A percentile compares a stretch with the other conserved stretches of the same genome.
Conservation (phyloP, 2,113 vertebrate species). For the Stegastes partitus region DNA sequence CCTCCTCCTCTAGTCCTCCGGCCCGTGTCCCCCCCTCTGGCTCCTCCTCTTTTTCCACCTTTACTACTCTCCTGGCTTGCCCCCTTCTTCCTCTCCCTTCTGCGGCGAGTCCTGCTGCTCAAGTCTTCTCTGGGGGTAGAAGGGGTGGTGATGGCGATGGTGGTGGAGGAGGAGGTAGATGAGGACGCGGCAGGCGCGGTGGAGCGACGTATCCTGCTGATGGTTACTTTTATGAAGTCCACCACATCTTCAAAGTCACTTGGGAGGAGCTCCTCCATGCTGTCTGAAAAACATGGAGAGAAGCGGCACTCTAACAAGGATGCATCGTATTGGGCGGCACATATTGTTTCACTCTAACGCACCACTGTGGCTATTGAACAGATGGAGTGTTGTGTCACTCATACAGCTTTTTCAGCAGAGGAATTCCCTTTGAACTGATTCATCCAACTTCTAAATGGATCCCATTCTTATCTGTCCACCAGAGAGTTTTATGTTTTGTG, state of each 20-base stretch:
- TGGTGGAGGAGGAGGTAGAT: constrained; percentile 45
- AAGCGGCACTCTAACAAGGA: constrained; percentile 19
- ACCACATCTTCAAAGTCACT: constrained; percentile 87
- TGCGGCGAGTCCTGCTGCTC: constrained; percentile 60
- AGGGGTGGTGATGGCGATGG: constrained; percentile 21
- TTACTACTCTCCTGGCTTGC: constrained; percentile 67
- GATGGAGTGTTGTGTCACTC: constrained; percentile 10
- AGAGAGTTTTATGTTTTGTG: neutral
- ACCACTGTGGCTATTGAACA: constrained; percentile 1
- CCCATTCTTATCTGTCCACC: neutral
- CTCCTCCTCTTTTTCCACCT: constrained; percentile 80
- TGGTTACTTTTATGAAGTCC: constrained; percentile 92
- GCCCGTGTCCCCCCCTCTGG: neutral
- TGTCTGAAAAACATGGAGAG: constrained; percentile 59
- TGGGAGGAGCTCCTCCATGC: constrained; percentile 41
- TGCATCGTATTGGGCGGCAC: constrained; percentile 16
- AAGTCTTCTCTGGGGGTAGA: constrained; percentile 64
- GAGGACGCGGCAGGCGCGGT: constrained; percentile 58
- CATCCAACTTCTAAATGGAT: constrained; percentile 27
- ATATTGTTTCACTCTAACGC: constrained; percentile 35
- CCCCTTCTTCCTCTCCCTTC: constrained; percentile 53
- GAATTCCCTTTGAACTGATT: constrained; percentile 15
- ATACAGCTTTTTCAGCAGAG: neutral
- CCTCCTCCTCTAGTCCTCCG: constrained; percentile 74
- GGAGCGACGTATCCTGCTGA: constrained; percentile 89